Percentiles rank a stretch among this genome's conserved stretches.
These are phyloP conservation scores for Ditylenchus weischeri DNA, from an alignment of 2,888 invertebrate species.

Conservation along the genomic window DNA sequence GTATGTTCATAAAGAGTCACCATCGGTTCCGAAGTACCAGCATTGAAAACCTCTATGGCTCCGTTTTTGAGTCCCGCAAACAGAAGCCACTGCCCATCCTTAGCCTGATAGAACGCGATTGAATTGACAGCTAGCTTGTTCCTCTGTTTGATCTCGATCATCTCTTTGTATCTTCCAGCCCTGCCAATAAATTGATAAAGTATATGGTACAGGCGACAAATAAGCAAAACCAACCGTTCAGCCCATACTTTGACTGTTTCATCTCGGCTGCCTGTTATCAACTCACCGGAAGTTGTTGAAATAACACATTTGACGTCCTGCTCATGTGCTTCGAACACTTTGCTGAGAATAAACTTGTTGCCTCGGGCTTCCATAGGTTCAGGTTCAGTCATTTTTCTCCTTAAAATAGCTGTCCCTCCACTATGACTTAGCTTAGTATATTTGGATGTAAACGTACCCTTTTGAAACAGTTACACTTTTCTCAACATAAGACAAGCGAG, in stretches of 20 bases:
- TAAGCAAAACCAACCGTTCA: conserved; percentile 1
- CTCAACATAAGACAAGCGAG: too few relatives aligned
- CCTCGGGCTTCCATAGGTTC: too few relatives aligned
- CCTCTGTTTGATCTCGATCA: conserved; percentile 2
- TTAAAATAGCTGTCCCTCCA: too few relatives aligned
- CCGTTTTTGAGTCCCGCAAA: conserved; percentile 47
- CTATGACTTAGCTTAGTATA: too few relatives aligned
- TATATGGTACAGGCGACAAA: neutral
- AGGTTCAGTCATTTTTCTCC: too few relatives aligned
- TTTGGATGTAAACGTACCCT: too few relatives aligned
- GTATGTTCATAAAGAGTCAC: conserved; percentile 31
- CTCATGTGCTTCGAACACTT: conserved; percentile 7
- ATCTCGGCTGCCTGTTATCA: conserved; percentile 3
- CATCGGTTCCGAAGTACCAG: conserved; percentile 32
- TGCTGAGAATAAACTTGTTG: neutral
- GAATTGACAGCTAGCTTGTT: conserved; percentile 1
- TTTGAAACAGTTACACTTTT: too few relatives aligned
- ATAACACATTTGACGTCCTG: conserved; percentile 7
- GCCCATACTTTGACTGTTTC: conserved; percentile 9
- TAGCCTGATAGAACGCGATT: neutral
- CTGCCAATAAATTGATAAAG: neutral
- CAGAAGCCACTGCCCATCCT: conserved; percentile 14
- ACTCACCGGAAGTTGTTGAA: neutral
- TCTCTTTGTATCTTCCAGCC: conserved; percentile 4
- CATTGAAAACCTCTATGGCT: conserved; percentile 40